A percentile compares a stretch with the other conserved stretches of the same genome.
Conservation (phyloP, 2,113 vertebrate species). For the Rhinoderma darwinii region DNA sequence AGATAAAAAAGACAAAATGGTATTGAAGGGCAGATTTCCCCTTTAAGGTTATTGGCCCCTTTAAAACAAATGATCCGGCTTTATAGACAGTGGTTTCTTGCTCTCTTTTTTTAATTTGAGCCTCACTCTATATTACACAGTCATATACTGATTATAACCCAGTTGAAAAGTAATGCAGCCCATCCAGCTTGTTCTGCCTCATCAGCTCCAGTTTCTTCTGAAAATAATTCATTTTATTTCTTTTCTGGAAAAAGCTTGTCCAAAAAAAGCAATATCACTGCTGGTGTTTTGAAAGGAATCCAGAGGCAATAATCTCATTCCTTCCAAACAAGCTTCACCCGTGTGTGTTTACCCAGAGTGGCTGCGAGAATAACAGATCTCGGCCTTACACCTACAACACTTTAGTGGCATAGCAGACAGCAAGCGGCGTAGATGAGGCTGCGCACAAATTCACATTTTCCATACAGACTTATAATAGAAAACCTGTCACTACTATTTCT, state of each 20-base stretch:
- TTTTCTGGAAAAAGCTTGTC: conserved; percentile 67
- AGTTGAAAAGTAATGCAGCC: neutral
- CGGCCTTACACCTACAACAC: conserved; percentile 3
- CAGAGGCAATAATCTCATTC: conserved; percentile 75
- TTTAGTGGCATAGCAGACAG: neutral
- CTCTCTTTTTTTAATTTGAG: neutral
- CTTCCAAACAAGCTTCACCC: conserved; percentile 71
- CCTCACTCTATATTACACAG: neutral
- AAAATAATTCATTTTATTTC: conserved; percentile 67
- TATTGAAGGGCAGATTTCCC: too few species aligned
- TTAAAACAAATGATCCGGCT: too few species aligned
- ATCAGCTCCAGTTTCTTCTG: conserved; percentile 51
- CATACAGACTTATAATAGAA: conserved; percentile 53
- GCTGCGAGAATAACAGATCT: conserved; percentile 67
- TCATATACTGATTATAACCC: neutral
- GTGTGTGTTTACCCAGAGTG: conserved; percentile 69
- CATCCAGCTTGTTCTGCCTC: neutral
- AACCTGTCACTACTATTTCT: neutral
- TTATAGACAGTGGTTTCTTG: neutral
- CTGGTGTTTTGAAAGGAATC: conserved; percentile 75
- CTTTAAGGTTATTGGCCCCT: too few species aligned
- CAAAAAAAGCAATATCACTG: conserved; percentile 68
- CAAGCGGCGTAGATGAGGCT: neutral
- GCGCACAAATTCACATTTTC: neutral
- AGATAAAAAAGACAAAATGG: too few species aligned